phyloP scores from a whole-genome alignment of 2,888 invertebrate species.

The Chrysolina haemoptera region DNA sequence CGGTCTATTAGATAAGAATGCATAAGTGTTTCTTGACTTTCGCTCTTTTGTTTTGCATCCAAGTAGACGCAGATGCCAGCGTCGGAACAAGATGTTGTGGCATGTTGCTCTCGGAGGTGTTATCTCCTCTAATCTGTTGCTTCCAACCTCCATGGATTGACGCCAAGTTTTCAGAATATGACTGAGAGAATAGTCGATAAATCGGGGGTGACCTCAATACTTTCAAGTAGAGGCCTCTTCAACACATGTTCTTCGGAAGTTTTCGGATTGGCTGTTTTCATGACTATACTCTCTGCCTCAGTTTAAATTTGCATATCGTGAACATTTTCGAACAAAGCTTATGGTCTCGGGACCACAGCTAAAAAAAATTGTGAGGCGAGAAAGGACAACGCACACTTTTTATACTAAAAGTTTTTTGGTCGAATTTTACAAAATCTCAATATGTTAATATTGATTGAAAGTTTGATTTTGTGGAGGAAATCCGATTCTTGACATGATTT shows the following conservation, averaged over 20 bases:
- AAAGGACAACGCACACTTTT: too few relatives aligned
- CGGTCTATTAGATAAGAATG: too few relatives aligned
- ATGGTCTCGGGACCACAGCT: too few relatives aligned
- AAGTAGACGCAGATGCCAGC: neutral
- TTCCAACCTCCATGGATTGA: neutral
- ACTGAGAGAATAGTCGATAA: neutral
- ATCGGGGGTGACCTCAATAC: neutral
- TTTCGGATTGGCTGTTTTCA: neutral
- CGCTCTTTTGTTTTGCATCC: slow-evolving; percentile 2
- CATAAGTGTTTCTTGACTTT: neutral
- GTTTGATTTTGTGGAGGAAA: too few relatives aligned
- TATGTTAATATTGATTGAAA: too few relatives aligned
- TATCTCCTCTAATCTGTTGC: neutral
- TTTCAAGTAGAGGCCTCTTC: neutral
- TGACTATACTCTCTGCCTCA: too few relatives aligned
- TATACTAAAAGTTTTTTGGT: too few relatives aligned
- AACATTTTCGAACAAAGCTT: too few relatives aligned
- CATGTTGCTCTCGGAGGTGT: neutral
- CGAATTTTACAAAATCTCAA: too few relatives aligned
- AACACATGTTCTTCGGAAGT: neutral
- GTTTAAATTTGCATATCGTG: too few relatives aligned
- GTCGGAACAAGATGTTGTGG: neutral
- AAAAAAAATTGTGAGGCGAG: too few relatives aligned
- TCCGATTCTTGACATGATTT: too few relatives aligned
- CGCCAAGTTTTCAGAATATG: neutral